Evolutionary conservation across 2,888 invertebrate genomes (phyloP).

Genomic region (Silvanus unidentatus): DNA sequence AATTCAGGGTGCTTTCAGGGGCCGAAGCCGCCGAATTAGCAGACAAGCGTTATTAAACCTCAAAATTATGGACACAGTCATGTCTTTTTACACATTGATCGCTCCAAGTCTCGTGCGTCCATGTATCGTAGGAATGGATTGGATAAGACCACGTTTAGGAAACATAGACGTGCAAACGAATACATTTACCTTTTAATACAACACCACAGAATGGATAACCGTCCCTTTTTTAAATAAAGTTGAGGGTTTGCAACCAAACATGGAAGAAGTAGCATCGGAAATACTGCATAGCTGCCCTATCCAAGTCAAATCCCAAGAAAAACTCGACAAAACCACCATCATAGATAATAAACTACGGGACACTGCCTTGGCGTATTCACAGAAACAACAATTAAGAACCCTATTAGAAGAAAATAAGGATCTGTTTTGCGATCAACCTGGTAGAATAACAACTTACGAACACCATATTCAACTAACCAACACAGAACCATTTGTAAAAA

Average conservation of each 20-base stretch:
- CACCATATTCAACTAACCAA: conserved; percentile 9
- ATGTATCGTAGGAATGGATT: conserved; percentile 8
- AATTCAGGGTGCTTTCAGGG: conserved; percentile 8
- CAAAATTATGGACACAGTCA: neutral
- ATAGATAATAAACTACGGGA: too few species aligned
- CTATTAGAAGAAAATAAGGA: too few species aligned
- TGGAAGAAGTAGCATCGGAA: too few species aligned
- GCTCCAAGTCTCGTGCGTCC: neutral
- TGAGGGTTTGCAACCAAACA: too few species aligned
- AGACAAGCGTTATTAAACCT: neutral
- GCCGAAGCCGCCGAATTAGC: conserved; percentile 6
- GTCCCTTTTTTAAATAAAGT: too few species aligned
- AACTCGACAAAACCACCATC: neutral
- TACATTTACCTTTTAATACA: too few species aligned
- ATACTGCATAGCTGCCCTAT: neutral
- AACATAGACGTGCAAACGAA: too few species aligned
- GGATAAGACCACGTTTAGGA: neutral
- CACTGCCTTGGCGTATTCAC: too few species aligned
- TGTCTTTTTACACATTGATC: neutral
- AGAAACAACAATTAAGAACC: neutral
- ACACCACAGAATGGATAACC: too few species aligned
- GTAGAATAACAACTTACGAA: conserved; percentile 4
- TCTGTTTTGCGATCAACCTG: conserved; percentile 7
- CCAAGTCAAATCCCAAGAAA: neutral
- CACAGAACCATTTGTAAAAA: conserved; percentile 4